Percentiles rank a stretch among this genome's conserved stretches.
phyloP scores from a whole-genome alignment of 1,140 invertebrate species.

The Anadara kagoshimensis region DNA sequence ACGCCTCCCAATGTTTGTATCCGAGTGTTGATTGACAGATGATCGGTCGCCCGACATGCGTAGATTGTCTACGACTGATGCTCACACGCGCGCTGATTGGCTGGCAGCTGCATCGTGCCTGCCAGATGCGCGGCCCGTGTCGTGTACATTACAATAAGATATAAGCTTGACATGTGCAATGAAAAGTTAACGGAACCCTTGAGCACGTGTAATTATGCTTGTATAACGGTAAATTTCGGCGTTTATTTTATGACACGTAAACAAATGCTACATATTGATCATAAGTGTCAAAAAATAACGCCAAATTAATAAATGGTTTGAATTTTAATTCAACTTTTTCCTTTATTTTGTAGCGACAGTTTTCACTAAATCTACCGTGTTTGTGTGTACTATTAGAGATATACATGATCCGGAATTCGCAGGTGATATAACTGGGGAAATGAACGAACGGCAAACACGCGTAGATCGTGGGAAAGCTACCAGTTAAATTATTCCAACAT shows the following conservation, averaged over 20 bases:
- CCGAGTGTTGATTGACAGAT: constrained; percentile 45
- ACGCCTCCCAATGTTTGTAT: constrained; percentile 49
- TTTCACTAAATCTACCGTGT: not conserved
- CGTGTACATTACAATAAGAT: constrained; percentile 30
- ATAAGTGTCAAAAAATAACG: not conserved
- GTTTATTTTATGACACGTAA: not conserved
- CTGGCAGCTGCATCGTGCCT: constrained; percentile 36
- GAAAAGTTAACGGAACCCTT: not conserved
- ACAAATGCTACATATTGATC: not conserved
- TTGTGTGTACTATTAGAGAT: constrained; percentile 5
- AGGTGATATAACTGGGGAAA: constrained; percentile 29
- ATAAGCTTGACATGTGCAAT: constrained; percentile 39
- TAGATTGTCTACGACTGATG: constrained; percentile 32
- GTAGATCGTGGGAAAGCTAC: constrained; percentile 54
- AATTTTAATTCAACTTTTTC: not conserved
- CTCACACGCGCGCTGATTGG: constrained; percentile 51
- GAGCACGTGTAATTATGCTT: not conserved
- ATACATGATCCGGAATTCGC: constrained; percentile 24
- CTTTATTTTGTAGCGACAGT: no score
- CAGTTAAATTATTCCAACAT: constrained; percentile 18
- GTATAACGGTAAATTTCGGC: not conserved
- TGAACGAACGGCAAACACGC: constrained; percentile 49
- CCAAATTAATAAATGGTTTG: not conserved
- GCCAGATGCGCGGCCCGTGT: constrained; percentile 42
- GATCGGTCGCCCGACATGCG: constrained; percentile 40